Percentiles rank a stretch among this genome's conserved stretches.
These are phyloP conservation scores for Luscinia megarhynchos DNA, from an alignment of 2,797 vertebrate species.

Conservation along the genomic window DNA sequence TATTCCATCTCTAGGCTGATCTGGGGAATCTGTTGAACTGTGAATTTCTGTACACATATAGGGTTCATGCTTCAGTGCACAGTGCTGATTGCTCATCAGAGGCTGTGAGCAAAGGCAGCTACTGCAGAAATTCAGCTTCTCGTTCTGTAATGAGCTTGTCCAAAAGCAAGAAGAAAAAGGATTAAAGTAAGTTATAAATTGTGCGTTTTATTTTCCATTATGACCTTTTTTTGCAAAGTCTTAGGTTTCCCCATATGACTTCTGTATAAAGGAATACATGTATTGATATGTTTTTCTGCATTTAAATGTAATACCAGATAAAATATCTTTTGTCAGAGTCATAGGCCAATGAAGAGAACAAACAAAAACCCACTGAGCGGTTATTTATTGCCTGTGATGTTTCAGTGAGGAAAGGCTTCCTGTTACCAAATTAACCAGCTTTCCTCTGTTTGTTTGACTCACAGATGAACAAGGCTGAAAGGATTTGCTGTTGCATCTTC, in stretches of 20 bases:
- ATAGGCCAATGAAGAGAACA: not conserved
- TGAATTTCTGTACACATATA: constrained; percentile 65
- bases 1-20: constrained; percentile 60
- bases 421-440: not conserved
- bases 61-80: constrained; percentile 67
- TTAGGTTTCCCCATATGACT: not conserved
- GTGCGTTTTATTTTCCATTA: constrained; percentile 45
- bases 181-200: constrained; percentile 47
- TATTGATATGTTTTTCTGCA: not conserved
- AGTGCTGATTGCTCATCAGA: constrained; percentile 69
- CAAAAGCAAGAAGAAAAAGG: constrained; percentile 53
- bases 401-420: not conserved
- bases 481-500: not conserved
- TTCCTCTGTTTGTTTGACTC: not conserved
- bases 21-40: constrained; percentile 62
- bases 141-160: constrained; percentile 60
- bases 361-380: not conserved
- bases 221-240: not conserved
- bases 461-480: not conserved
- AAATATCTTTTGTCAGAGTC: constrained; percentile 15
- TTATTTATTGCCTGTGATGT: constrained; percentile 27
- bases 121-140: constrained; percentile 56
- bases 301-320: not conserved
- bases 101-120: constrained; percentile 34
- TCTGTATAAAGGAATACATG: not conserved